Base-by-base conservation (phyloP, 1,140 invertebrate species). In the Vanessa tameamea region DNA sequence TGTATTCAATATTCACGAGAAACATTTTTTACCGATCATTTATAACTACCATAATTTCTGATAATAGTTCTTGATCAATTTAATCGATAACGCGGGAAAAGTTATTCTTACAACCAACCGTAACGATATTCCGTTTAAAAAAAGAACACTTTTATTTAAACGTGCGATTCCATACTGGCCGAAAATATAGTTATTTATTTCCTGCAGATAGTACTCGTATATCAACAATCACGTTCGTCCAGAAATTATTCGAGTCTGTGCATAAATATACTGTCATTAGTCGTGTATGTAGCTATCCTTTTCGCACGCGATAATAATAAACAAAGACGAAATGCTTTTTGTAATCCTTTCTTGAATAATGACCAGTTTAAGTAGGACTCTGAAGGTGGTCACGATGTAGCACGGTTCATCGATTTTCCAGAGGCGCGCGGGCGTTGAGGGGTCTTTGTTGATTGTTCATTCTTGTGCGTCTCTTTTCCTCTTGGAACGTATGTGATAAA, bases 401-500 rank as follows among this genome's bases (percentile, higher is more conserved):
- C 55, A 69, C 73, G 70, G 26, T 69, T 66, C 67, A 67, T 75
- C 73, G 67, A 77, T 80, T 82, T 83, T 82, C 72, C 76, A 47
- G 78, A 80, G 74, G 65, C 12, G 69, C 31, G 65, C 55, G 77
- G 72, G 75, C 77, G 68, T 70, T 31, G 64, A 73, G 48, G 61
- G 85, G 68, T 83, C 82, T 81, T 31, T 11, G 67, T 78, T 75
- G 43, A 67, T n/a, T 83, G 84, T 87, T 73, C 43, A 43, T 69
- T 20, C 14, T 50, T 64, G 43, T 65, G 64, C 66, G 75, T 89
- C 88, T 83, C 84, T 69, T 72, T 90, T 81, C 47, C 68, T 74
- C 86, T 78, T 76, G 85, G 83, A 82, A 87, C 86, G 90, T 87
- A 90, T 92, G 88, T 86, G 88, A 90, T 89, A 86, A 88, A 86